phyloP scores from a whole-genome alignment of 2,797 vertebrate genomes.

The Benthosema pterotum region DNA sequence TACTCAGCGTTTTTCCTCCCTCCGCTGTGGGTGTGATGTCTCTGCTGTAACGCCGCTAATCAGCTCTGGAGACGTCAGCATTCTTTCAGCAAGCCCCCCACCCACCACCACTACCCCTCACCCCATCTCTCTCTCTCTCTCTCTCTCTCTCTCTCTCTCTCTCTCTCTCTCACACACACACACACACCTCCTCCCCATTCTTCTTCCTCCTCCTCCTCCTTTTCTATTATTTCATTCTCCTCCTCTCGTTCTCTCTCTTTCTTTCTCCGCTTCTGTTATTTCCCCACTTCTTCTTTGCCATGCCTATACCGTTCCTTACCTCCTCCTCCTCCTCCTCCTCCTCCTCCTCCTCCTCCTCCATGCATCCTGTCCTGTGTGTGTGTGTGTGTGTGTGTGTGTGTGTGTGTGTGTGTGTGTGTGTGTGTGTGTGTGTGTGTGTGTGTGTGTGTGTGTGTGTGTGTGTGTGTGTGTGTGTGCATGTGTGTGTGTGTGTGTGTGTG shows the following conservation, averaged over 20 bases:
- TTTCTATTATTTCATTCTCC: constrained; percentile 26
- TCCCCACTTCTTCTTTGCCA: constrained; percentile 31
- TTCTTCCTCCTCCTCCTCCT: constrained; percentile 19
- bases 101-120: too few species aligned
- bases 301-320: constrained; percentile 14
- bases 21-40: constrained; percentile 78
- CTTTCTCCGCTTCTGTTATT: constrained; percentile 21
- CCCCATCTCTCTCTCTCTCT: background rate
- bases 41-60: constrained; percentile 77
- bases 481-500: constrained; percentile 39
- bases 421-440: constrained; percentile 29
- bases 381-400: constrained; percentile 28
- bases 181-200: too few species aligned
- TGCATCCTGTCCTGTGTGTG: constrained; percentile 14
- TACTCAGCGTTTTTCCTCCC: constrained; percentile 75
- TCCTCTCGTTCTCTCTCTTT: background rate
- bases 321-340: constrained; percentile 22
- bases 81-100: constrained; percentile 57
- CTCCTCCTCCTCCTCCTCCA: constrained; percentile 20
- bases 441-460: constrained; percentile 39
- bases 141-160: background rate
- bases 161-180: background rate
- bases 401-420: constrained; percentile 39
- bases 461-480: constrained; percentile 29
- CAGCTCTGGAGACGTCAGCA: constrained; percentile 80